These are phyloP conservation scores for Aspidiotus rigidus DNA, from an alignment of 2,888 invertebrate genomes.

Conservation along the genomic window DNA sequence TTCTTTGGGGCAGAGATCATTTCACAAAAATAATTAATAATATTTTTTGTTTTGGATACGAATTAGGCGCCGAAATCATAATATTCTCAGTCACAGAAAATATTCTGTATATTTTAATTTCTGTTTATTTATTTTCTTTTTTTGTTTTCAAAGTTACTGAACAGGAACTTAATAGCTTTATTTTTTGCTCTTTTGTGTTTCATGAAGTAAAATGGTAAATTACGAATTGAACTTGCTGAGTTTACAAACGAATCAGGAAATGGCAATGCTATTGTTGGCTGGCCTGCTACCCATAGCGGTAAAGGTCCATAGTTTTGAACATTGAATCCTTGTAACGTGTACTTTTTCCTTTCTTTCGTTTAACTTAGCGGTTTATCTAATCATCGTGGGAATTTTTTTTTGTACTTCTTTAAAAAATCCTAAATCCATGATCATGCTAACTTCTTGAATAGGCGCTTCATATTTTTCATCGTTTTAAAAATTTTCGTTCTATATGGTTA, in stretches of 20 bases:
- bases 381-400: too few relatives aligned
- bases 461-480: too few relatives aligned
- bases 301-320: slow-evolving; percentile 11
- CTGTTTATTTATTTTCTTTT: slow-evolving; percentile 2
- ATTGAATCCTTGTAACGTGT: slow-evolving; percentile 1
- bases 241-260: slow-evolving; percentile 13
- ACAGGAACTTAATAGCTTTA: slow-evolving; percentile 4
- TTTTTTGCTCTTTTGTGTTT: slow-evolving; percentile 18
- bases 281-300: slow-evolving; percentile 20
- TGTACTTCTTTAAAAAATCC: too few relatives aligned
- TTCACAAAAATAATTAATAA: too few relatives aligned
- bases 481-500: too few relatives aligned
- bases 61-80: too few relatives aligned
- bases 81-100: too few relatives aligned
- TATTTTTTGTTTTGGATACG: too few relatives aligned
- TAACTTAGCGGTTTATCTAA: too few relatives aligned
- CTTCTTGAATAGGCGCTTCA: too few relatives aligned
- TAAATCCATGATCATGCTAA: too few relatives aligned
- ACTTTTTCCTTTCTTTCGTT: not conserved
- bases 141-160: slow-evolving; percentile 4
- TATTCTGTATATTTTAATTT: not conserved
- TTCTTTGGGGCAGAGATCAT: not conserved
- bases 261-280: slow-evolving; percentile 19
- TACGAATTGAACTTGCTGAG: slow-evolving; percentile 16
- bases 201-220: slow-evolving; percentile 14